Evolutionary conservation across 1,140 invertebrate genomes (phyloP), one percentile per base, ranked within the genome.

Genomic region (Babylonia areolata): DNA sequence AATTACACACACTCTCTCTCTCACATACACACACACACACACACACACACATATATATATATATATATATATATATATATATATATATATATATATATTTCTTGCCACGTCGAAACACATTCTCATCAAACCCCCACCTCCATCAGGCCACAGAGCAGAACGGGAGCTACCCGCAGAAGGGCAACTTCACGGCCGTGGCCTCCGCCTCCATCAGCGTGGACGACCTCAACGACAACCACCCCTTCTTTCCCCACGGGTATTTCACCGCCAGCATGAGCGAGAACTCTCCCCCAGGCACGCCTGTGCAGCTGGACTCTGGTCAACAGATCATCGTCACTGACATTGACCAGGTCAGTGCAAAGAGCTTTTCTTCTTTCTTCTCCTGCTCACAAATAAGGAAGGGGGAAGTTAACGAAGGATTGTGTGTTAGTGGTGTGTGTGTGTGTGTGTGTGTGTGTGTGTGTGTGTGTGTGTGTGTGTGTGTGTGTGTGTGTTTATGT

Each of bases 211-310:
- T 82, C 81, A 82, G 46, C 2, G 81, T 82, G 15, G 12, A 40
- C 33, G 81, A 82, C 37, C 11, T 82, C 11, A 82, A 82, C 81
- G 81, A 82, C 81, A 82, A 82, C 35, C 2, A 5, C 31, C 81
- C 81, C 1, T 35, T 5, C 20, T 82, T 82, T 23, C 46, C 81
- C n/a, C 31, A 17, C 17, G 17, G n/a, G 37, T 64, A n/a, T 3
- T 71, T 64, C 58, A 31, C 35, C 31, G 81, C 81, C 51, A 37
- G 15, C 17, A 82, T 82, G 35, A 39, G 2, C 17, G 81, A 82
- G 23, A 82, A 82, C 81, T 82, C 81, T 1, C 81, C 81, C 6
- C 3, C 78, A 23, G 78, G 58, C 35, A 51, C 42, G 12, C 54
- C 42, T n/a, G 2, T 77, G 20, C n/a, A 42, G 37, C n/a, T 85